Conservation (phyloP, 2,888 invertebrate genomes). For the Lasioglossum lativentre region DNA sequence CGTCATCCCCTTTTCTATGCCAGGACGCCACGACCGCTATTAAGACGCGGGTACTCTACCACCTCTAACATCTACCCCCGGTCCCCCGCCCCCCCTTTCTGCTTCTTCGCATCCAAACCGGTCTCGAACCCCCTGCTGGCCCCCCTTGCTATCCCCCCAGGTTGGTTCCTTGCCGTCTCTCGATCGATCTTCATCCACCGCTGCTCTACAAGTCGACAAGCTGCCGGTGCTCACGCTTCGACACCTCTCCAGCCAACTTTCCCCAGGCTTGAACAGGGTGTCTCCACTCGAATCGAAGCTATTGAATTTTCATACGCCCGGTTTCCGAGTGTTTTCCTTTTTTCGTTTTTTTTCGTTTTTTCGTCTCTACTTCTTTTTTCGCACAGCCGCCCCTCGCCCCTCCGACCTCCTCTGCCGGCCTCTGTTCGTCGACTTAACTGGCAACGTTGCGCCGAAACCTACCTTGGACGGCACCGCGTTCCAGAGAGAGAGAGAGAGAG, state of each 20-base stretch:
- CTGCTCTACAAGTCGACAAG: slow-evolving; percentile 77
- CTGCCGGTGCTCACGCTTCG: slow-evolving; percentile 69
- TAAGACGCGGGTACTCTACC: slow-evolving; percentile 73
- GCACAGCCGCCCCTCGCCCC: not conserved
- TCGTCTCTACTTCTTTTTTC: not conserved
- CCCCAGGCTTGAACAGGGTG: slow-evolving; percentile 40
- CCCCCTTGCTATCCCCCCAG: not conserved
- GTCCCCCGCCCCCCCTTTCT: slow-evolving; percentile 39
- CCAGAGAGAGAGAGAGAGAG: not conserved
- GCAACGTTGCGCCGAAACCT: slow-evolving; percentile 8
- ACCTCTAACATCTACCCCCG: slow-evolving; percentile 64
- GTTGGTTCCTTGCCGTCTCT: slow-evolving; percentile 35
- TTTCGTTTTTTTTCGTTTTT: not conserved
- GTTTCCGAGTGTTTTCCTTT: slow-evolving; percentile 24
- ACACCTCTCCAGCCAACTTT: slow-evolving; percentile 61
- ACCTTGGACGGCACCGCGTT: not conserved
- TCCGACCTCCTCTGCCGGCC: not conserved
- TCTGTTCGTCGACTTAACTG: slow-evolving; percentile 14
- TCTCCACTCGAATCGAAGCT: slow-evolving; percentile 47
- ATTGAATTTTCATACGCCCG: slow-evolving; percentile 64
- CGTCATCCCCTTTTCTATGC: slow-evolving; percentile 62
- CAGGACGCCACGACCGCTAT: slow-evolving; percentile 70
- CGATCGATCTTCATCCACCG: slow-evolving; percentile 76
- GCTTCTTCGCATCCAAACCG: slow-evolving; percentile 55
- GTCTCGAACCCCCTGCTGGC: slow-evolving; percentile 39